Conservation (phyloP, 2,888 invertebrate species). For the Leptarthrus brevirostris region DNA sequence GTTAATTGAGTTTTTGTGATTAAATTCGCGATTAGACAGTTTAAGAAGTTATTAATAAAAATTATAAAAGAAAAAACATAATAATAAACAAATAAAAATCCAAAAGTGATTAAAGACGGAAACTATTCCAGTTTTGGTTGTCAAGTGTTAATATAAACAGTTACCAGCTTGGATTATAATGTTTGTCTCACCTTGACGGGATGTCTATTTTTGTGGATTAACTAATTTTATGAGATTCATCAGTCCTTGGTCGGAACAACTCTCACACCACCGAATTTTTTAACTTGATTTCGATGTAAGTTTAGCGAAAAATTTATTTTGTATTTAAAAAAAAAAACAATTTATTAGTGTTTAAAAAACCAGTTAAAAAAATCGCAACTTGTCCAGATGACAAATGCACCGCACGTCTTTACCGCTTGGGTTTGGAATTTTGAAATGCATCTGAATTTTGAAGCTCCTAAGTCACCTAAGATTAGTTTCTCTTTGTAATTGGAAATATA, state of each 20-base stretch:
- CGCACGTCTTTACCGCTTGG: not conserved
- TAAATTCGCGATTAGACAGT: not conserved
- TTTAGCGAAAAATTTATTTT: constrained; percentile 3
- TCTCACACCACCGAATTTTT: not conserved
- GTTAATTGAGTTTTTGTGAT: not conserved
- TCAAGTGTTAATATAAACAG: constrained; percentile 29
- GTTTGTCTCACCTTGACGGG: constrained; percentile 50
- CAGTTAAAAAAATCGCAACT: not conserved
- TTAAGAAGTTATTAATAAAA: not conserved
- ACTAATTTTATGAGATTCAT: constrained; percentile 47
- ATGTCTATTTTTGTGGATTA: constrained; percentile 54
- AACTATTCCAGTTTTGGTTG: constrained; percentile 32
- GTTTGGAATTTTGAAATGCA: not conserved
- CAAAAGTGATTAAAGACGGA: constrained; percentile 33
- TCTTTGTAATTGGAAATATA: constrained; percentile 2
- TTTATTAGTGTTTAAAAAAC: not conserved
- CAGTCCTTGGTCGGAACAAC: constrained; percentile 32
- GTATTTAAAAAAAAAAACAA: not conserved
- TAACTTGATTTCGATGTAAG: constrained; percentile 9
- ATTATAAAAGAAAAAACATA: not conserved
- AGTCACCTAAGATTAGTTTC: constrained; percentile 18
- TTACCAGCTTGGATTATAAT: constrained; percentile 39
- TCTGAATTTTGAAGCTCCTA: constrained; percentile 25
- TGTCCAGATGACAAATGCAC: not conserved
- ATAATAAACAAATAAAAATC: constrained; percentile 8